Conservation (phyloP, 2,888 invertebrate species). For the Linyphia triangularis region DNA sequence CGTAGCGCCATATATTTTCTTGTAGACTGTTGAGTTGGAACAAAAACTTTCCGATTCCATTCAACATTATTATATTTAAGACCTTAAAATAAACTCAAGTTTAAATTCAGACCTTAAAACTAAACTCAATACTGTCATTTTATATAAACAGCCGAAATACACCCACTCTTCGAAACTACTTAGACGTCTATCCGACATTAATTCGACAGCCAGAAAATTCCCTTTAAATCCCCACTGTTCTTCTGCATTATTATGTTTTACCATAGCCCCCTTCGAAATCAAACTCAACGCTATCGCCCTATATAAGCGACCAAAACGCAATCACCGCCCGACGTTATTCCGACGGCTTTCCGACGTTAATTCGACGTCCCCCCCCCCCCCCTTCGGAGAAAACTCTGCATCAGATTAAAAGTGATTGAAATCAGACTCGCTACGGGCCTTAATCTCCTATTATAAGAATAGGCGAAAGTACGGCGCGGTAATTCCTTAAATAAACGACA, state of each 20-base stretch:
- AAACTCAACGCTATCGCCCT: background rate
- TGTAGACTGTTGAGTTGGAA: too few relatives aligned
- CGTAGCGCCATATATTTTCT: too few relatives aligned
- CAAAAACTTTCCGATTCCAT: too few relatives aligned
- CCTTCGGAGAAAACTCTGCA: background rate
- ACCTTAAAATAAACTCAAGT: too few relatives aligned
- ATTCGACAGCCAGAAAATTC: background rate
- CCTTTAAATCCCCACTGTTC: background rate
- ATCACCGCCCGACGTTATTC: background rate
- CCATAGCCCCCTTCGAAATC: background rate
- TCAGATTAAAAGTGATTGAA: conserved; percentile 68
- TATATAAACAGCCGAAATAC: too few relatives aligned
- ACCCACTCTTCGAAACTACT: too few relatives aligned
- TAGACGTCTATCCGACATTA: background rate
- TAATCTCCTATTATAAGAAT: conserved; percentile 67
- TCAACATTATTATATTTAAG: too few relatives aligned
- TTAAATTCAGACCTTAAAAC: too few relatives aligned
- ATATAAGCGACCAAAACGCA: background rate
- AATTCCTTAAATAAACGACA: conserved; percentile 73
- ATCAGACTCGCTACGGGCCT: conserved; percentile 50
- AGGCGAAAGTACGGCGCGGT: conserved; percentile 19
- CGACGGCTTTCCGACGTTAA: conserved; percentile 1
- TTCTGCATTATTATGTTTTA: background rate
- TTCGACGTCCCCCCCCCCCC: conserved; percentile 13
- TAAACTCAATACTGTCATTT: too few relatives aligned